Percentiles rank a stretch among this genome's conserved stretches.
Evolutionary conservation across 2,888 invertebrate genomes (phyloP).

Genomic region (Dasysyrphus albostriatus): DNA sequence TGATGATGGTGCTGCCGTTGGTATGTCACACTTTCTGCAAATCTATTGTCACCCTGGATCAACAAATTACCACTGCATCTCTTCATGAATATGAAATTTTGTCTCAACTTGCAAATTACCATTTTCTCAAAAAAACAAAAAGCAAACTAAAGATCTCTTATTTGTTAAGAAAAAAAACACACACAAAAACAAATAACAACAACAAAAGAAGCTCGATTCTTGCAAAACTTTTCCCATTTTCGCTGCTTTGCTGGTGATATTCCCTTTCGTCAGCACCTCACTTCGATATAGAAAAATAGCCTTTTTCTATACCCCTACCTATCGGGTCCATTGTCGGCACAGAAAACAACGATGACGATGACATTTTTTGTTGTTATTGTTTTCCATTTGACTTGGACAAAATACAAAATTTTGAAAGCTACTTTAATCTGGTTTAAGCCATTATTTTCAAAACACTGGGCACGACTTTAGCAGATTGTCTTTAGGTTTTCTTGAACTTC

Average conservation of each 20-base stretch:
- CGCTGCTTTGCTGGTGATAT: conserved; percentile 7
- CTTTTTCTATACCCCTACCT: not conserved
- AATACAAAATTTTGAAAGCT: conserved; percentile 37
- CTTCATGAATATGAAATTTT: conserved; percentile 72
- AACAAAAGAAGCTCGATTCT: conserved; percentile 45
- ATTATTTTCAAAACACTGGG: conserved; percentile 75
- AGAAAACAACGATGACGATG: not conserved
- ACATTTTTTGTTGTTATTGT: not conserved
- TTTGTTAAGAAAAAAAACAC: conserved; percentile 30
- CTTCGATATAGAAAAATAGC: not conserved
- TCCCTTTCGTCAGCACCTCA: conserved; percentile 16
- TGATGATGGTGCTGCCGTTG: not conserved
- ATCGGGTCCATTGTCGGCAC: not conserved
- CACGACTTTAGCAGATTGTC: conserved; percentile 75
- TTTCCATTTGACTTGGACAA: conserved; percentile 6
- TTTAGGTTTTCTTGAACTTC: conserved; percentile 42
- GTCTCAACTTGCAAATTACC: conserved; percentile 72
- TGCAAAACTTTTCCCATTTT: conserved; percentile 72
- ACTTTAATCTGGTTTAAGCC: conserved; percentile 72
- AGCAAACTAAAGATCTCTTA: conserved; percentile 26
- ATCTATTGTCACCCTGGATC: conserved; percentile 68
- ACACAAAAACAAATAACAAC: conserved; percentile 32
- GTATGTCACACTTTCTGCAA: conserved; percentile 42
- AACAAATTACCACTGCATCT: conserved; percentile 69
- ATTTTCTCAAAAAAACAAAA: conserved; percentile 35